These are phyloP conservation scores for Coregonus clupeaformis DNA, from an alignment of 2,113 vertebrate species.

Conservation along the genomic window DNA sequence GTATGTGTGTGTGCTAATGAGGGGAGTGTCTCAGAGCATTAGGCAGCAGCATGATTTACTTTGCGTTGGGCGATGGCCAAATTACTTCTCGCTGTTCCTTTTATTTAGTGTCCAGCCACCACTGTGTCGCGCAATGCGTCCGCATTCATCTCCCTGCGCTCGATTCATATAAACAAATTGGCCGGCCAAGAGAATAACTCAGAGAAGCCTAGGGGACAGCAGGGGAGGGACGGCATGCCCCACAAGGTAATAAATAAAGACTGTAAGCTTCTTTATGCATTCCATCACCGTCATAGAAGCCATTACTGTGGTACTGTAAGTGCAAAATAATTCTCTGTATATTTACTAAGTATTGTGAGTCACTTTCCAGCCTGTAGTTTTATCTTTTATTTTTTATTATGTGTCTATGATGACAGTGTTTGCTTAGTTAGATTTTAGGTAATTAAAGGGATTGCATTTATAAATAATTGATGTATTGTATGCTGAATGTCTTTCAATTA, in stretches of 20 bases:
- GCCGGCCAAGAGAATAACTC: slow-evolving; percentile 46
- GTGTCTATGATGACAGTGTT: background rate
- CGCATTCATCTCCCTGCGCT: slow-evolving; percentile 52
- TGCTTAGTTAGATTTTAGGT: background rate
- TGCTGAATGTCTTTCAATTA: background rate
- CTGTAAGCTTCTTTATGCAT: slow-evolving; percentile 23
- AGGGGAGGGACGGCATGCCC: slow-evolving; percentile 12
- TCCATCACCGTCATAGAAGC: slow-evolving; percentile 50
- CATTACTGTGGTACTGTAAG: slow-evolving; percentile 25
- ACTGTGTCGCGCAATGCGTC: slow-evolving; percentile 8
- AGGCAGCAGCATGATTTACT: slow-evolving; percentile 50
- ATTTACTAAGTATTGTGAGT: too few relatives aligned
- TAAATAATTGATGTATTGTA: background rate
- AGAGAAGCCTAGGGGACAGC: slow-evolving; percentile 23
- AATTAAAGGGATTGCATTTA: background rate
- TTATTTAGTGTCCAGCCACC: slow-evolving; percentile 32
- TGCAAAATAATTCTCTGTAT: slow-evolving; percentile 19
- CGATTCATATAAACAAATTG: slow-evolving; percentile 61
- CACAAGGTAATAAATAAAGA: slow-evolving; percentile 54
- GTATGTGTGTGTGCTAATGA: slow-evolving; percentile 29
- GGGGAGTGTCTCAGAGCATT: slow-evolving; percentile 25
- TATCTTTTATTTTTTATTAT: slow-evolving; percentile 8
- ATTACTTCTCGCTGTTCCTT: slow-evolving; percentile 47
- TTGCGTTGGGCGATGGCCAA: slow-evolving; percentile 43
- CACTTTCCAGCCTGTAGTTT: slow-evolving; percentile 11